These are phyloP conservation scores for Ptyas mucosa DNA, from an alignment of 2,113 vertebrate species.

Conservation along the genomic window DNA sequence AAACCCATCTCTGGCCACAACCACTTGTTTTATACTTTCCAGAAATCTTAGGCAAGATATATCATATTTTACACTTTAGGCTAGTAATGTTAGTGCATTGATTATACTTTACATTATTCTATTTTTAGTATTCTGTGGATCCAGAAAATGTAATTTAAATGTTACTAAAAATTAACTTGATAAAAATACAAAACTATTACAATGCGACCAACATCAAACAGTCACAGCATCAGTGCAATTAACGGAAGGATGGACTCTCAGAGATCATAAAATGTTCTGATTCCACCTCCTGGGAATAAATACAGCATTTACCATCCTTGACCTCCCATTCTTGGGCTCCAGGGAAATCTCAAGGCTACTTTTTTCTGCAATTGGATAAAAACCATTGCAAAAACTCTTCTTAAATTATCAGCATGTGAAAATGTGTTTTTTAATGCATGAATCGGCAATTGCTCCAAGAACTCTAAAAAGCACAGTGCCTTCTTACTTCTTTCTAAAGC, in stretches of 20 bases:
- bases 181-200: background rate
- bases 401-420: background rate
- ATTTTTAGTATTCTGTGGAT: background rate
- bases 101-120: background rate
- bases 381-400: background rate
- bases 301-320: background rate
- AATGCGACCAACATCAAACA: background rate
- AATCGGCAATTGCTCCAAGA: slow-evolving; percentile 2
- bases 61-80: background rate
- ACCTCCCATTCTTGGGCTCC: background rate
- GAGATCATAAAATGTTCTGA: background rate
- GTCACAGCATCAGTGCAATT: background rate
- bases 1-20: background rate
- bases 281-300: background rate
- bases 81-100: background rate
- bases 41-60: background rate
- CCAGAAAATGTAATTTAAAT: background rate
- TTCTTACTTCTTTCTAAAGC: slow-evolving; percentile 8
- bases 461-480: background rate
- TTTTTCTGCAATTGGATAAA: background rate
- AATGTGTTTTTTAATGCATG: background rate
- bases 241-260: background rate
- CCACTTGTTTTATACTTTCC: background rate
- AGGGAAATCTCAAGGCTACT: background rate
- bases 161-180: background rate